Base-by-base conservation (phyloP, 2,113 vertebrate species). In the Pelobates fuscus region DNA sequence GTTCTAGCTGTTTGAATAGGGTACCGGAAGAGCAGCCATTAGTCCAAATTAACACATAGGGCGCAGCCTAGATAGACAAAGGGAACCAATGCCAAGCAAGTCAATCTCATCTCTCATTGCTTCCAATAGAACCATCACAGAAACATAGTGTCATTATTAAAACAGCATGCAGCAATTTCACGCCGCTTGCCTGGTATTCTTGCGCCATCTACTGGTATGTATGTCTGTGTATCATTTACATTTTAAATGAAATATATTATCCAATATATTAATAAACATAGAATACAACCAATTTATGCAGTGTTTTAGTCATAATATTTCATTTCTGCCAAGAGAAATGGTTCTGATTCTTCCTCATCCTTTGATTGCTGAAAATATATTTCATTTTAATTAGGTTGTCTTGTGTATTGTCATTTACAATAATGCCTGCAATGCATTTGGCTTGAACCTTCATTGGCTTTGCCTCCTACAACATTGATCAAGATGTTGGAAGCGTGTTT, bases 181-280 rank as follows among this genome's bases (percentile, higher is more conserved):
- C 15, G 37, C 37, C 14, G 26, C 24, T 29, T 63, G 18, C 29
- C 27, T 67, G 67, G 37, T 12, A n/a, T 67, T 46, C 63, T 75
- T 75, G 72, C 72, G 67, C 72, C 72, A 75, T 32, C 72, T 67
- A 49, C 72, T 76, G 72, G 72, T 60, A 17, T 30, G 54, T 57
- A 25, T 29, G 8, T 25, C 24, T 66, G n/a, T n/a, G n/a, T n/a
- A n/a, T n/a, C n/a, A n/a, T n/a, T n/a, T n/a, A n/a, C n/a, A n/a
- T n/a, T n/a, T n/a, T n/a, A n/a, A n/a, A n/a, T n/a, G n/a, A n/a
- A n/a, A n/a, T n/a, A n/a, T n/a, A n/a, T n/a, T n/a, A n/a, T n/a
- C n/a, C n/a, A n/a, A n/a, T n/a, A n/a, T n/a, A n/a, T n/a, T n/a
- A n/a, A n/a, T n/a, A n/a, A n/a, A n/a, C n/a, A 23, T 5, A 18